phyloP scores from a whole-genome alignment of 2,113 vertebrate genomes.

The Hirundichthys speculiger region DNA sequence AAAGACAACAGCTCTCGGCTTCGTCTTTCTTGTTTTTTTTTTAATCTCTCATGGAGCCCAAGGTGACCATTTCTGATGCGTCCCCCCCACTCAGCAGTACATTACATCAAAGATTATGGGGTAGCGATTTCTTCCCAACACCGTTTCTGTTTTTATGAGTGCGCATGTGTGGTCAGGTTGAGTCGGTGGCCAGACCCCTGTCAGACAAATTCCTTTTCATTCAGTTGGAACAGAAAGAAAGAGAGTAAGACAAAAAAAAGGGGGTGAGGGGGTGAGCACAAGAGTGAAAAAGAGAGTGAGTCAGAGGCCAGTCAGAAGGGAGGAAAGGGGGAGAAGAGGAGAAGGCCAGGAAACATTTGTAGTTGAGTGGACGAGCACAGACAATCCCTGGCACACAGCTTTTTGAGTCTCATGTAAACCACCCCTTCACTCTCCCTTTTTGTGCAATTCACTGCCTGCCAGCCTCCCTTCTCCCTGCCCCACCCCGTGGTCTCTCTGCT shows the following conservation, averaged over 20 bases:
- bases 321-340: conserved; percentile 1
- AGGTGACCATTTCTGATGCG: no score
- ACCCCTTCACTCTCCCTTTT: conserved; percentile 58
- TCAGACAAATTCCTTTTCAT: conserved; percentile 70
- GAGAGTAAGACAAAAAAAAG: conserved; percentile 40
- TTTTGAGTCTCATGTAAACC: conserved; percentile 65
- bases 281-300: conserved; percentile 52
- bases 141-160: conserved; percentile 37
- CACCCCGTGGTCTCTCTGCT: conserved; percentile 61
- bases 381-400: conserved; percentile 76
- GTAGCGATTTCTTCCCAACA: conserved; percentile 1
- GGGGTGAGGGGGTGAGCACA: conserved; percentile 45
- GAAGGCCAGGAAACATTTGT: conserved; percentile 67
- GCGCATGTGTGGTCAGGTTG: conserved; percentile 59
- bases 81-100: no score
- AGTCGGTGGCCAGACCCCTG: conserved; percentile 53
- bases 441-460: conserved; percentile 65
- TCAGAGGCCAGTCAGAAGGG: conserved; percentile 32
- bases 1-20: no score
- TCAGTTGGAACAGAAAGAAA: conserved; percentile 59
- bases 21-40: no score
- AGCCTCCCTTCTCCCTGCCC: conserved; percentile 56
- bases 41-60: no score
- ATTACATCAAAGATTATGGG: not conserved
- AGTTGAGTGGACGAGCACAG: conserved; percentile 76